Conservation (phyloP, 1,140 invertebrate genomes). For the Ostrea edulis region DNA sequence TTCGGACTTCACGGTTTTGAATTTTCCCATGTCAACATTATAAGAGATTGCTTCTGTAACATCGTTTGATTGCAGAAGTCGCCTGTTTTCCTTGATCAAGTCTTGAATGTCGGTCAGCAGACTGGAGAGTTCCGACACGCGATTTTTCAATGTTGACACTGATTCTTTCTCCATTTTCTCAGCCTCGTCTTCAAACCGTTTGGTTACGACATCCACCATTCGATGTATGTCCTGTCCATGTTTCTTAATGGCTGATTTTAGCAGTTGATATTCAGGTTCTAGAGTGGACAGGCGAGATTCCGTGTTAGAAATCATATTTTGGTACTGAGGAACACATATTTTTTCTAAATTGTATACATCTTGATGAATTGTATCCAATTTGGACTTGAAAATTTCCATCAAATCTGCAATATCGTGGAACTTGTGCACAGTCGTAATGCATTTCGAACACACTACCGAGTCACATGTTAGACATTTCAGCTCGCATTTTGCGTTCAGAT, state of each 20-base stretch:
- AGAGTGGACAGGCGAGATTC: neutral
- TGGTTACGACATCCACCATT: slow-evolving; percentile 28
- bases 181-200: neutral
- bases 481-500: slow-evolving; percentile 4
- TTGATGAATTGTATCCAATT: slow-evolving; percentile 17
- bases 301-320: slow-evolving; percentile 3
- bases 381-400: slow-evolving; percentile 19
- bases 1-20: neutral
- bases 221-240: slow-evolving; percentile 4
- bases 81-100: neutral
- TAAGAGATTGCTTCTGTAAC: neutral
- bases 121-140: neutral
- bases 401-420: slow-evolving; percentile 3
- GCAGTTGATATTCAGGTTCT: neutral
- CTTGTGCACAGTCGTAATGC: slow-evolving; percentile 1
- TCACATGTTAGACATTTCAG: neutral
- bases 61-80: neutral
- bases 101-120: neutral
- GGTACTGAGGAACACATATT: neutral
- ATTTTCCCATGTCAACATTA: neutral
- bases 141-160: neutral
- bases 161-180: slow-evolving; percentile 4
- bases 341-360: neutral
- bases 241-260: slow-evolving; percentile 28
- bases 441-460: slow-evolving; percentile 23